phyloP scores from a whole-genome alignment of 2,113 vertebrate genomes.

The Nothoprocta pentlandii region DNA sequence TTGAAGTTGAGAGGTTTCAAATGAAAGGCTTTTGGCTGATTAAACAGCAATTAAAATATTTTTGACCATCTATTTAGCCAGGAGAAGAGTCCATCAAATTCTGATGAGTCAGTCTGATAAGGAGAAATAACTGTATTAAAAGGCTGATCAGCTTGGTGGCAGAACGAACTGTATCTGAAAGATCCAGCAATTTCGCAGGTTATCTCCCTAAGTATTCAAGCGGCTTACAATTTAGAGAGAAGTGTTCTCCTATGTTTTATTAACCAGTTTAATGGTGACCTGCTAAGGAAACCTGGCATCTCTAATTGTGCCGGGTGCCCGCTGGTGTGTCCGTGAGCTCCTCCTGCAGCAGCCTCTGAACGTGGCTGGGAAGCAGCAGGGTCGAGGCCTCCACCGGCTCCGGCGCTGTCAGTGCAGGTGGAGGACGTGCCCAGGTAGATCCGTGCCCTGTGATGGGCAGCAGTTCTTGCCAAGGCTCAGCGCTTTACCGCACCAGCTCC shows the following conservation, averaged over 20 bases:
- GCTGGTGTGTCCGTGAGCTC: not conserved
- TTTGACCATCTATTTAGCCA: not conserved
- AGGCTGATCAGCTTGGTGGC: not conserved
- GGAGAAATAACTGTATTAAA: not conserved
- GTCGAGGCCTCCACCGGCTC: not conserved
- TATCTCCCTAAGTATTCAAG: not conserved
- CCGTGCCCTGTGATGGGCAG: not conserved
- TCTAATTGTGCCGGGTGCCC: not conserved
- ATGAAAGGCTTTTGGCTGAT: not conserved
- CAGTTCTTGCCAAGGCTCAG: not conserved
- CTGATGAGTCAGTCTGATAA: not conserved
- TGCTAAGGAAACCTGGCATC: not conserved
- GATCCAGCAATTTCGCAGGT: not conserved
- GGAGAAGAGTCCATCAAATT: not conserved
- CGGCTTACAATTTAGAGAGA: not conserved
- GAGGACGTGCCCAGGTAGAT: rapidly evolving
- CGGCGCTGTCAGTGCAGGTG: rapidly evolving
- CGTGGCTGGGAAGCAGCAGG: not conserved
- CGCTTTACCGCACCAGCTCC: not conserved
- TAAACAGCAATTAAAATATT: not conserved
- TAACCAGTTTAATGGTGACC: not conserved
- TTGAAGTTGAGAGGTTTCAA: not conserved
- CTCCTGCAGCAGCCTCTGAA: not conserved
- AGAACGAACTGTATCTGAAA: not conserved
- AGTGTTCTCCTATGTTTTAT: not conserved